Evolutionary conservation across 1,140 invertebrate genomes (phyloP), one percentile per base, ranked within the genome.

Genomic region (Aphaenogaster rudis): DNA sequence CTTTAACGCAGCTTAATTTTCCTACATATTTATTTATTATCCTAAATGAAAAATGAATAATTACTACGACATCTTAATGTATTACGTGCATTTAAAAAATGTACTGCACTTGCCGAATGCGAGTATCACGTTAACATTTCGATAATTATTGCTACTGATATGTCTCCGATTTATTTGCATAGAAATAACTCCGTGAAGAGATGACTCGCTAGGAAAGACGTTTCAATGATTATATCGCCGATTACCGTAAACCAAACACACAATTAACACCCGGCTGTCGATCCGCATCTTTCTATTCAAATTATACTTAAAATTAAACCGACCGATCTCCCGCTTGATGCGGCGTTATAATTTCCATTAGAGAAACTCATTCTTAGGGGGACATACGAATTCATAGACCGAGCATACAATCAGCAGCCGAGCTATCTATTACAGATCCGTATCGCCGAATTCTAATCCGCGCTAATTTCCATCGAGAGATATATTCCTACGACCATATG

Each of bases 381-480:
- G 13, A 36, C 28, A 33, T 33, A 72, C 3, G 28, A 72, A 72
- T 50, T 50, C 15, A 36, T 71, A 71, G 9, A 71, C 36, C 66
- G n/a, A 21, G 39, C 21, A 48, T 69, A 69, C 42, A 69, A 28
- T 48, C 48, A 33, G 15, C 28, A 8, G 45, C 33, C 15, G 39
- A 36, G 15, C 9, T 36, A 54, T 74, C 71, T 74, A 54, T 36
- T 54, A 39, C 8, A 54, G 71, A 74, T 74, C 48, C 15, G 11
- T 52, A 72, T 72, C 71, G 17, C 1, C 7, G 48, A 54, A 54
- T 54, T 54, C 50, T 28, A 17, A 77, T 45, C 50, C 21, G 39
- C 57, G 39, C 39, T 77, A 77, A 78, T 78, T 78, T 78, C 39
- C 36, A 78, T 78, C 59, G 42, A 57, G 52, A 72, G 45, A 72